Evolutionary conservation across 2,797 vertebrate species (phyloP).

Genomic region (Leptodactylus fallax): DNA sequence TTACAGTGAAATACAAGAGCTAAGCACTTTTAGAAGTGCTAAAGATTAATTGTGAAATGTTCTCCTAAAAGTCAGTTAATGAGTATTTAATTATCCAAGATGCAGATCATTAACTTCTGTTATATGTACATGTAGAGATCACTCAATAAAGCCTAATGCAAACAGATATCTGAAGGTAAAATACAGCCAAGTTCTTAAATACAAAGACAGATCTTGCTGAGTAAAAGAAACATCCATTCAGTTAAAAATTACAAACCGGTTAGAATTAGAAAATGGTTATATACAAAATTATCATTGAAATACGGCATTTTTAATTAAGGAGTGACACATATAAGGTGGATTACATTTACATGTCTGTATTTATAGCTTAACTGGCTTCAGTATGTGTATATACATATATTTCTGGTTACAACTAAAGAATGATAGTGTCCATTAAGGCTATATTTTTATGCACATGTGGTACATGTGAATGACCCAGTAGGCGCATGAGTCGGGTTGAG

Average conservation of each 20-base stretch:
- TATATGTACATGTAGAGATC: slow-evolving; percentile 44
- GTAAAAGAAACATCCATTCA: not conserved
- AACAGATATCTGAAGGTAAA: slow-evolving; percentile 30
- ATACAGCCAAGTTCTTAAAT: not conserved
- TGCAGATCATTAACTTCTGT: slow-evolving; percentile 59
- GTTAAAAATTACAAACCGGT: not conserved
- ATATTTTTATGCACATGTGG: too few relatives aligned
- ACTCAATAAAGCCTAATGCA: slow-evolving; percentile 34
- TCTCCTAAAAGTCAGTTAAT: slow-evolving; percentile 39
- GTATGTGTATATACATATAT: too few relatives aligned
- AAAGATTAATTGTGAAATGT: slow-evolving; percentile 38
- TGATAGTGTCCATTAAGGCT: too few relatives aligned
- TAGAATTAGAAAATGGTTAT: not conserved
- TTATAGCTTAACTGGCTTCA: too few relatives aligned
- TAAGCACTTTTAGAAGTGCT: slow-evolving; percentile 43
- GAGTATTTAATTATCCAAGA: slow-evolving; percentile 58
- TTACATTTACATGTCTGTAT: too few relatives aligned
- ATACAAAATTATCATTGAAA: not conserved
- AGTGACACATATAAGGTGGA: too few relatives aligned
- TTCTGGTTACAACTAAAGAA: too few relatives aligned
- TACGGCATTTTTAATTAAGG: not conserved
- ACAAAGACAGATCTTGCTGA: not conserved
- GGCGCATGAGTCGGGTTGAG: too few relatives aligned
- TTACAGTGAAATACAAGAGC: slow-evolving; percentile 25
- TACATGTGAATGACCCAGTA: too few relatives aligned